Evolutionary conservation across 2,113 vertebrate species (phyloP).

Genomic region (Oenanthe oenanthe): DNA sequence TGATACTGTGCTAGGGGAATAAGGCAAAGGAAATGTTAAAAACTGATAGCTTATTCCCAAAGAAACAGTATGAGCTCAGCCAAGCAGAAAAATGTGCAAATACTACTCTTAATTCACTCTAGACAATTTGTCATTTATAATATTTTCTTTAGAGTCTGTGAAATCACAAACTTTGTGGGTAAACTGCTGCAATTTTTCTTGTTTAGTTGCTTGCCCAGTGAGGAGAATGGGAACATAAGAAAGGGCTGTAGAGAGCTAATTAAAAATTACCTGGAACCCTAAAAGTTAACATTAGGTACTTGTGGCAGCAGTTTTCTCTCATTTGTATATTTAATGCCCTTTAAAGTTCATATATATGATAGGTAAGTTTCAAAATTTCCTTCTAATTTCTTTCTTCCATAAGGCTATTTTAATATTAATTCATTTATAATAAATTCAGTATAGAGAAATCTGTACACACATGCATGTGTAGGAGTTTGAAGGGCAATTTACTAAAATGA

Average conservation of each 20-base stretch:
- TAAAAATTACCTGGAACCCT: constrained; percentile 12
- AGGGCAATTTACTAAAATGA: not conserved
- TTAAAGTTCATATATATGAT: not conserved
- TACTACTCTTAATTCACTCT: constrained; percentile 66
- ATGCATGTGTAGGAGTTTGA: not conserved
- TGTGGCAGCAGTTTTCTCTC: not conserved
- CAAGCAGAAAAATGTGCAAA: constrained; percentile 64
- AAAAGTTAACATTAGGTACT: not conserved
- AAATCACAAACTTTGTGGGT: not conserved
- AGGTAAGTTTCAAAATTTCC: not conserved
- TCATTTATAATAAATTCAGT: not conserved
- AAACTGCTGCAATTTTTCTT: constrained; percentile 44
- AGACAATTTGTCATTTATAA: constrained; percentile 48
- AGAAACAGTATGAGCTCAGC: constrained; percentile 60
- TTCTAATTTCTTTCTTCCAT: not conserved
- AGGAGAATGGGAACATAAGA: not conserved
- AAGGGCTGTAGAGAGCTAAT: not conserved
- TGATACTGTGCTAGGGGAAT: constrained; percentile 65
- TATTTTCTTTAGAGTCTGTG: constrained; percentile 66
- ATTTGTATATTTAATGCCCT: not conserved
- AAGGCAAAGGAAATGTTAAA: constrained; percentile 60
- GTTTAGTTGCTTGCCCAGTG: not conserved
- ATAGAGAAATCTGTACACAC: not conserved
- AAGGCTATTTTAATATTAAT: constrained; percentile 10
- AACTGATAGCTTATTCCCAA: constrained; percentile 67